Conservation (phyloP, 2,113 vertebrate genomes). For the Speoplatyrhinus poulsoni region DNA sequence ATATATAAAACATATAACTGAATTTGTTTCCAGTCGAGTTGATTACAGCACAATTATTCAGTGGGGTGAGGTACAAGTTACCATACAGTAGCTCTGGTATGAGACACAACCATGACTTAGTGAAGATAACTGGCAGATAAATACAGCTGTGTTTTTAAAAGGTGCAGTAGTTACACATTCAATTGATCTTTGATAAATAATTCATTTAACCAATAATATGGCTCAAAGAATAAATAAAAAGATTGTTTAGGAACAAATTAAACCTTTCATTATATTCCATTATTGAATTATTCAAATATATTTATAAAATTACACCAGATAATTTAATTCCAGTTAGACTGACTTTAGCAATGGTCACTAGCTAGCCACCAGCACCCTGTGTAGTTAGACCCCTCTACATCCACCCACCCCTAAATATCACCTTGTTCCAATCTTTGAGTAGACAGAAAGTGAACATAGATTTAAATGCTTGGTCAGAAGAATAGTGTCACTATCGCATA, state of each 20-base stretch:
- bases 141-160: constrained; percentile 17
- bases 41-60: not conserved
- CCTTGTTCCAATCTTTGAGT: no score
- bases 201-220: not conserved
- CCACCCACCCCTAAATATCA: no score
- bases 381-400: constrained; percentile 28
- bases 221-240: not conserved
- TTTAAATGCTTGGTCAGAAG: no score
- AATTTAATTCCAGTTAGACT: constrained; percentile 30
- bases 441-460: no score
- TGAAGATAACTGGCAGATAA: not conserved
- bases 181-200: not conserved
- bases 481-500: no score
- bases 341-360: constrained; percentile 16
- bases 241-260: not conserved
- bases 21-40: constrained; percentile 31
- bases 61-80: constrained; percentile 21
- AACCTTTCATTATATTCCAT: constrained; percentile 20
- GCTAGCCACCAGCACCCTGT: constrained; percentile 17
- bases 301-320: not conserved
- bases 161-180: not conserved
- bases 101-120: constrained; percentile 6
- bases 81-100: constrained; percentile 28
- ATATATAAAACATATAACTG: constrained; percentile 9
- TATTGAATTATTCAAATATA: no score